Evolutionary conservation across 1,140 invertebrate genomes (phyloP), one percentile per base, ranked within the genome.

Genomic region (Polyergus mexicanus): DNA sequence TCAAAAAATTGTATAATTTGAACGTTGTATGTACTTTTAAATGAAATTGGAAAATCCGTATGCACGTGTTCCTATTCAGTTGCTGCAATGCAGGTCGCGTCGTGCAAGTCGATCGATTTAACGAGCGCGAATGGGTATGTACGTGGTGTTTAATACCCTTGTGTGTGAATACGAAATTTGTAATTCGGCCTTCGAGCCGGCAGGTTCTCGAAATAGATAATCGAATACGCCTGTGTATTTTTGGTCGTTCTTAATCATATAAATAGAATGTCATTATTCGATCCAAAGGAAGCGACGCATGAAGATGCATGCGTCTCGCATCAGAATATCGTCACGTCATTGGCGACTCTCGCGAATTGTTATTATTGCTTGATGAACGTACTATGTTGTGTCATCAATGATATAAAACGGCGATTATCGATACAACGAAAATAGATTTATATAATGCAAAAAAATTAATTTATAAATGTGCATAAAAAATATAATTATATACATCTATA

Each of bases 51-150:
- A 88, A 86, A 88, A 88, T 87, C 83, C 58, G 28, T 51, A 87
- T 86, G 51, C 66, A 68, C 19, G 60, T 62, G 72, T 54, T 16
- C 66, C 65, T 54, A 68, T 89, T 84, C 66, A 51, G 74, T 75
- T 75, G 71, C 88, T 89, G 88, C 88, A 89, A 86, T 90, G 89
- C 89, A 90, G 88, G 80, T 89, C 81, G 85, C 69, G 81, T 86
- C 89, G 81, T 90, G 47, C 47, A 90, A 87, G 84, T 71, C 91
- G 88, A 89, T 89, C 88, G 85, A 86, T 90, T 86, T 89, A 89
- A 89, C 85, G 88, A 88, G 84, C 84, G 87, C 76, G 76, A 38
- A 66, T 88, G 88, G 81, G 83, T 75, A 88, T 47, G 75, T 86
- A 72, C 75, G 60, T 32, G 38, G 19, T 60, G 78, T 56, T 72